A percentile compares a stretch with the other conserved stretches of the same genome.
phyloP scores from a whole-genome alignment of 1,140 invertebrate species.

The Eciton burchellii region DNA sequence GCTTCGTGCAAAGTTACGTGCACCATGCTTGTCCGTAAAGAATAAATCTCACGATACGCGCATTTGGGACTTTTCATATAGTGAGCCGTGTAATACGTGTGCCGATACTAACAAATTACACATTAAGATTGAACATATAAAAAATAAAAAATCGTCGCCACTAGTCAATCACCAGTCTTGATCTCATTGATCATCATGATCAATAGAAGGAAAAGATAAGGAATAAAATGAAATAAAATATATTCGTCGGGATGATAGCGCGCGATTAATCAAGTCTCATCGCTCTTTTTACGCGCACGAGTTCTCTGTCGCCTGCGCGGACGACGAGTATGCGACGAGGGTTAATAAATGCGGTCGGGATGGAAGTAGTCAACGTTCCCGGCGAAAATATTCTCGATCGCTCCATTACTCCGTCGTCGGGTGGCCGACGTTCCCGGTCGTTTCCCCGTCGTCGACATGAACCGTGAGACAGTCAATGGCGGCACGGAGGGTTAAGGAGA shows the following conservation, averaged over 20 bases:
- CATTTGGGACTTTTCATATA: background rate
- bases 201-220: background rate
- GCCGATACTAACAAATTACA: too few species aligned
- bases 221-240: background rate
- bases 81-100: background rate
- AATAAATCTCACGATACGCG: constrained; percentile 10
- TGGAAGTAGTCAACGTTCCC: constrained; percentile 34
- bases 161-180: background rate
- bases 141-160: background rate
- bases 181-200: too few species aligned
- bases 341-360: constrained; percentile 28
- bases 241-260: background rate
- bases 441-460: constrained; percentile 57
- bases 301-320: constrained; percentile 1
- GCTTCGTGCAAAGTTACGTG: constrained; percentile 1
- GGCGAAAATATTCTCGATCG: constrained; percentile 49
- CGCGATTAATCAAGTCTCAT: constrained; percentile 4
- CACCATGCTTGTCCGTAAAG: background rate
- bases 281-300: background rate
- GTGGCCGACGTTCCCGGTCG: constrained; percentile 14
- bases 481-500: constrained; percentile 65
- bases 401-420: constrained; percentile 38
- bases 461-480: constrained; percentile 68
- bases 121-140: background rate
- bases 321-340: constrained; percentile 22